phyloP scores from a whole-genome alignment of 2,113 vertebrate genomes.

The Protomyctophum bolini region DNA sequence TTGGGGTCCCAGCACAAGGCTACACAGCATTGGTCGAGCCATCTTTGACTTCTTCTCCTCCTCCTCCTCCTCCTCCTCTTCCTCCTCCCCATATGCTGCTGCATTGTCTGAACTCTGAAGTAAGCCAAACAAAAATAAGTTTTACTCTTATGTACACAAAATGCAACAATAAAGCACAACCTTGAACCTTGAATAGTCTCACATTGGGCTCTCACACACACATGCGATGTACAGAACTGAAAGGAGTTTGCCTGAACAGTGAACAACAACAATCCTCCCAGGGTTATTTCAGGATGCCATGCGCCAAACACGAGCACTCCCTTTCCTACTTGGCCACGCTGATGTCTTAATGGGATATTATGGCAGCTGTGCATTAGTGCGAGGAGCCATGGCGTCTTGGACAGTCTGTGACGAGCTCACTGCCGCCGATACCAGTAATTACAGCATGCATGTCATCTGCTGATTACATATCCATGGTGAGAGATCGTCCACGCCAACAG shows the following conservation, averaged over 20 bases:
- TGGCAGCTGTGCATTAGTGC: slow-evolving; percentile 36
- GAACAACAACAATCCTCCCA: slow-evolving; percentile 4
- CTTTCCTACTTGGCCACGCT: background rate
- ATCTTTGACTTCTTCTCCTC: no score
- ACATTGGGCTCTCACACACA: background rate
- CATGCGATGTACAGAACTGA: background rate
- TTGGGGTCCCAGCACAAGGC: no score
- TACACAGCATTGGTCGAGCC: no score
- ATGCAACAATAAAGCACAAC: no score
- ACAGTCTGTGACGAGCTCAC: slow-evolving; percentile 28
- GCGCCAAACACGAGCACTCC: slow-evolving; percentile 13
- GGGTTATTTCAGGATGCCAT: slow-evolving; percentile 6
- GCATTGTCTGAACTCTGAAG: no score
- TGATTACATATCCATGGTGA: slow-evolving; percentile 36
- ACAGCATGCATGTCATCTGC: slow-evolving; percentile 30
- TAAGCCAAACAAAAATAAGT: no score
- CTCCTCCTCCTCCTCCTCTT: no score
- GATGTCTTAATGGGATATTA: slow-evolving; percentile 46
- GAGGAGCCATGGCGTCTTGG: slow-evolving; percentile 14
- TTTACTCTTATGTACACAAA: no score
- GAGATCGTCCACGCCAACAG: slow-evolving; percentile 15
- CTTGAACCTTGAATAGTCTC: background rate
- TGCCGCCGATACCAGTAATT: slow-evolving; percentile 49
- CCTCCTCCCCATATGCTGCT: no score
- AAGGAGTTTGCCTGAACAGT: background rate